Evolutionary conservation across 2,113 vertebrate genomes (phyloP), one percentile per base, ranked within the genome.

Genomic region (Serinus canaria): DNA sequence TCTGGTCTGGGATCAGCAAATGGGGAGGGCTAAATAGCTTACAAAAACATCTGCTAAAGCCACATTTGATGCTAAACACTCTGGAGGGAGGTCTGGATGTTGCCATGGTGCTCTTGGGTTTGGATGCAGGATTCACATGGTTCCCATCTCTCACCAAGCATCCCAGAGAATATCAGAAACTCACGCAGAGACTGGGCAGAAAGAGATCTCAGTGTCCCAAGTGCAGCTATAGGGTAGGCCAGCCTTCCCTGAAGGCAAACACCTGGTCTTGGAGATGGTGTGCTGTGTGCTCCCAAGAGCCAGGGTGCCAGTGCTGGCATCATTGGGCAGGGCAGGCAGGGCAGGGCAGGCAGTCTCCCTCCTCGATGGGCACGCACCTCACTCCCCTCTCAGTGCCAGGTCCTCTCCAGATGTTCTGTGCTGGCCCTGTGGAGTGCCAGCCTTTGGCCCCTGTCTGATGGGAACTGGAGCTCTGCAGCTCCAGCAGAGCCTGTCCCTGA

Each of bases 291-390:
- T 59, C 28, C 28, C 33, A n/a, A 24, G 28, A 44, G 19, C 33
- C 44, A 37, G 1, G 0, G 49, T 58, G 31, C 53, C 59, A 64
- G 15, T 53, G 44, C 37, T 76, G 37, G 16, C 59, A 50, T 19
- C 50, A 49, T 17, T 15, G 76, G 19, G 37, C 14, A 15, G 2
- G 33, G 56, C 27, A 44, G 67, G 50, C 79, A 79, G 33, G 56
- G 23, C 22, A 25, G 58, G 28, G n/a, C 53, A 52, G 67, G 43
- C 50, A 50, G 52, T 27, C 8, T 53, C 20, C 12, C 22, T 60
- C 33, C 56, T 30, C 1, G 1, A 6, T 1, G 1, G 72, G 27
- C 17, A 63, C 25, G 14, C 15, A 4, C 46, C n/a, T 68, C 78
- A 39, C 21, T 49, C 28, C 50, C 25, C 16, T 33, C 31, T 35